A percentile compares a stretch with the other conserved stretches of the same genome.
Evolutionary conservation across 2,113 vertebrate genomes (phyloP).

Genomic region (Phoxinus phoxinus): DNA sequence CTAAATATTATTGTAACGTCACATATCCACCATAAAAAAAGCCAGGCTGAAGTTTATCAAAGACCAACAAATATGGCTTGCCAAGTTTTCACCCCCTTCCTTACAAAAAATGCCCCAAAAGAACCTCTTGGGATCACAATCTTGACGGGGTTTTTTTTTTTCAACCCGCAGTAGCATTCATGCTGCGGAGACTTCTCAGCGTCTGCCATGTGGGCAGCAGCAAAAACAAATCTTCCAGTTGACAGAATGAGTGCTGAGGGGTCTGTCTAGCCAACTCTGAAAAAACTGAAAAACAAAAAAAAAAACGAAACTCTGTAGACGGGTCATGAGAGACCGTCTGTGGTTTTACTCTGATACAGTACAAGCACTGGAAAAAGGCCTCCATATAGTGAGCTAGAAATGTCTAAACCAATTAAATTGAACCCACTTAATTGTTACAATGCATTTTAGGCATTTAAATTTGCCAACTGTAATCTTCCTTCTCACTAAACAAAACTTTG

Average conservation of each 20-base stretch:
- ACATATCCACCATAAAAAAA: background rate
- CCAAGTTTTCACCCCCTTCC: slow-evolving; percentile 18
- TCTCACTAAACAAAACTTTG: background rate
- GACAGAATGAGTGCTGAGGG: slow-evolving; percentile 49
- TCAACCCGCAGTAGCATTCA: background rate
- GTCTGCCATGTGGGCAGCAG: slow-evolving; percentile 7
- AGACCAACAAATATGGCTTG: background rate
- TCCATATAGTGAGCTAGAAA: slow-evolving; percentile 21
- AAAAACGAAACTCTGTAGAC: slow-evolving; percentile 17
- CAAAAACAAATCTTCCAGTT: slow-evolving; percentile 42
- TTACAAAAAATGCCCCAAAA: slow-evolving; percentile 15
- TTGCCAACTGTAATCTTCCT: background rate
- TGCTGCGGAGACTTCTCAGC: background rate
- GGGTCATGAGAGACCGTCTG: slow-evolving; percentile 36
- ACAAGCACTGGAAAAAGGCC: slow-evolving; percentile 37
- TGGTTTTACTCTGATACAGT: slow-evolving; percentile 40
- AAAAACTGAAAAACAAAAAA: background rate
- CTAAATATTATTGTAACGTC: background rate
- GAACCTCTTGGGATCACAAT: background rate
- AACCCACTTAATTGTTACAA: slow-evolving; percentile 21
- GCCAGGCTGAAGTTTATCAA: background rate
- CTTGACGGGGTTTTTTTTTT: background rate
- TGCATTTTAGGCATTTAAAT: background rate
- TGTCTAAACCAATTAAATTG: slow-evolving; percentile 24
- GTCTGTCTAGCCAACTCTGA: slow-evolving; percentile 41